Percentiles rank a stretch among this genome's conserved stretches.
Evolutionary conservation across 2,888 invertebrate genomes (phyloP).

Genomic region (Neoitamus cyanurus): DNA sequence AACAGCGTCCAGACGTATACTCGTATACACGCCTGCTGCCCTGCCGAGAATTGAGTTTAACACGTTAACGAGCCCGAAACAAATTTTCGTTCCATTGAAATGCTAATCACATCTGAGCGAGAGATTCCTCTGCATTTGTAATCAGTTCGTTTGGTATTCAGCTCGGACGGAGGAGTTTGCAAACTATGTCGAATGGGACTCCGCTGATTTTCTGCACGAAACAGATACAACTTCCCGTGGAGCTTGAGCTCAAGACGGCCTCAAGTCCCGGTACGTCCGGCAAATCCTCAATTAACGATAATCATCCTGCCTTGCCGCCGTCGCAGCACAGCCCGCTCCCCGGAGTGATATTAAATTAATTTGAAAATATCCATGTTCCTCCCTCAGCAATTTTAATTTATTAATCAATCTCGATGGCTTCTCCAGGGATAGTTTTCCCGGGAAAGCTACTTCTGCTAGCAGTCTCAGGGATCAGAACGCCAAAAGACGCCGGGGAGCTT

Average conservation of each 20-base stretch:
- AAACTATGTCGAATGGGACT: neutral
- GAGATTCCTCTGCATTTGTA: slow-evolving; percentile 33
- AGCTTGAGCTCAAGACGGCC: neutral
- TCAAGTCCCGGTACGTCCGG: neutral
- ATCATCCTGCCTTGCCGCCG: neutral
- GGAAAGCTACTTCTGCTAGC: neutral
- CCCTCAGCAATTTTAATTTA: slow-evolving; percentile 10
- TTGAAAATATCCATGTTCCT: neutral
- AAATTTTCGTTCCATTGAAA: slow-evolving; percentile 33
- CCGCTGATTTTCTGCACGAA: slow-evolving; percentile 1
- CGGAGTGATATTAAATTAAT: slow-evolving; percentile 16
- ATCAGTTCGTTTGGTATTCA: slow-evolving; percentile 29
- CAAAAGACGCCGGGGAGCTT: neutral
- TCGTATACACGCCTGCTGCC: neutral
- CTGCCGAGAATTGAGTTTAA: neutral
- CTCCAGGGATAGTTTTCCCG: neutral
- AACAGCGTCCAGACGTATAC: neutral
- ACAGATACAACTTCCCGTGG: slow-evolving; percentile 24
- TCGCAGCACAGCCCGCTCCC: neutral
- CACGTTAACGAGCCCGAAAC: slow-evolving; percentile 30
- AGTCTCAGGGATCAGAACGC: neutral
- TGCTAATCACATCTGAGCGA: slow-evolving; percentile 25
- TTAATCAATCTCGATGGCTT: slow-evolving; percentile 17
- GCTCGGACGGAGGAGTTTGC: slow-evolving; percentile 8
- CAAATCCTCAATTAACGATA: slow-evolving; percentile 34